Base-by-base conservation (phyloP, 2,888 invertebrate genomes). In the Chrysolina americana region DNA sequence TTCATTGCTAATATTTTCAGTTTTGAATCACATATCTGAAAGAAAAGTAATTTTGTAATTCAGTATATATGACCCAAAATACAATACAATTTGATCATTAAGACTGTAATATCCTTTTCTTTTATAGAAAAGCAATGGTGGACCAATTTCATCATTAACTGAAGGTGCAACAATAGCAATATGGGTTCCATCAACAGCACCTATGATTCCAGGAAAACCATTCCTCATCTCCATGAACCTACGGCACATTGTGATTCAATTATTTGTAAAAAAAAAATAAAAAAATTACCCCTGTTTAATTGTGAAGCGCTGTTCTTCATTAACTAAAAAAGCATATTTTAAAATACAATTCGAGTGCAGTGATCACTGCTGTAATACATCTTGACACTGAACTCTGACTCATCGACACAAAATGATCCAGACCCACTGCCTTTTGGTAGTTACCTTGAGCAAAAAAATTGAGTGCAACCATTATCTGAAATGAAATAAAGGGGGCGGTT, bases 1-100 rank as follows among this genome's bases (percentile, higher is more conserved):
- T 69, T 64, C 36, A 69, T 62, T 13, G 23, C 69, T 36, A 73
- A 41, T 28, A 69, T 73, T 68, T 68, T 73, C 17, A 62, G 10
- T 68, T 73, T 36, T 70, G 75, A 68, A 28, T 68, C 68, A 47
- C 48, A 50, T 50, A 66, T 66, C 53, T 50, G 17, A 36, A 50
- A 66, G 44, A 15, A 50, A 65, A 65, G 8, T 65, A 50, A 48
- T 50, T 66, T 48, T 66, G 41, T 36, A 44, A 66, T 50, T 48
- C 59, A 28, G 19, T 28, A 59, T 59, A 28, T 59, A 28, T 59
- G 59, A 59, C 59, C 28, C 13, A 21, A n/a, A 53, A 53, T 53
- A 9, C 13, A 53, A 8, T 15, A 59, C 56, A 56, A 56, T 56
- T 56, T 56, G 56, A n/a, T 8, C 28, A 28, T 28, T 28, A 5